phyloP scores from a whole-genome alignment of 2,113 vertebrate genomes.

The Syrmaticus mikado region DNA sequence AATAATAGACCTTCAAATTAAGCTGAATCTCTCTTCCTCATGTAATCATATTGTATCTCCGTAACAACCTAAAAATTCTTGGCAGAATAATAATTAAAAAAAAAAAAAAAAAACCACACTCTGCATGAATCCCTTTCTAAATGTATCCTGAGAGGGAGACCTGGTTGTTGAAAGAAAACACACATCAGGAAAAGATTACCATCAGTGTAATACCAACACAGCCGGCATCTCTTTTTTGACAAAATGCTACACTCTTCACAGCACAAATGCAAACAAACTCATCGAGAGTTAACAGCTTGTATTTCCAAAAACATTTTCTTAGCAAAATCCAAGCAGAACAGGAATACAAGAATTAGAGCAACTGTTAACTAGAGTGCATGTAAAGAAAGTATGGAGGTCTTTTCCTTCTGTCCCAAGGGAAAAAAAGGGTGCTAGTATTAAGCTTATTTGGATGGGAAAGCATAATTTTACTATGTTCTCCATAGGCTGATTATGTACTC shows the following conservation, averaged over 20 bases:
- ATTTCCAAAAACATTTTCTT: not conserved
- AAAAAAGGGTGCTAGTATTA: not conserved
- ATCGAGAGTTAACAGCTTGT: not conserved
- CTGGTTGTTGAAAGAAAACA: not conserved
- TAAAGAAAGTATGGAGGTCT: not conserved
- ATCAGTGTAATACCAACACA: not conserved
- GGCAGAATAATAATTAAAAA: not conserved
- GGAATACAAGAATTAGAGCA: not conserved
- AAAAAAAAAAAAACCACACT: not conserved
- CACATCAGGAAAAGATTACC: not conserved
- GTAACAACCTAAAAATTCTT: not conserved
- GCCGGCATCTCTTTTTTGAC: not conserved
- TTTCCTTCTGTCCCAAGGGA: not conserved
- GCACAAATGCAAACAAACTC: not conserved
- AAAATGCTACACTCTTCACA: not conserved
- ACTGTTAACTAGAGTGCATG: not conserved
- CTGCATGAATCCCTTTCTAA: not conserved
- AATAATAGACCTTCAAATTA: not conserved
- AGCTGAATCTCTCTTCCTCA: not conserved
- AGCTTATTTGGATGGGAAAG: not conserved
- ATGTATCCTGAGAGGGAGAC: not conserved
- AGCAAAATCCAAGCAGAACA: not conserved
- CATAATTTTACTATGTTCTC: not conserved
- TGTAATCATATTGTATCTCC: not conserved
- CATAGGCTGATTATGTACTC: not conserved